phyloP scores from a whole-genome alignment of 2,888 invertebrate species.

The Noctua comes region DNA sequence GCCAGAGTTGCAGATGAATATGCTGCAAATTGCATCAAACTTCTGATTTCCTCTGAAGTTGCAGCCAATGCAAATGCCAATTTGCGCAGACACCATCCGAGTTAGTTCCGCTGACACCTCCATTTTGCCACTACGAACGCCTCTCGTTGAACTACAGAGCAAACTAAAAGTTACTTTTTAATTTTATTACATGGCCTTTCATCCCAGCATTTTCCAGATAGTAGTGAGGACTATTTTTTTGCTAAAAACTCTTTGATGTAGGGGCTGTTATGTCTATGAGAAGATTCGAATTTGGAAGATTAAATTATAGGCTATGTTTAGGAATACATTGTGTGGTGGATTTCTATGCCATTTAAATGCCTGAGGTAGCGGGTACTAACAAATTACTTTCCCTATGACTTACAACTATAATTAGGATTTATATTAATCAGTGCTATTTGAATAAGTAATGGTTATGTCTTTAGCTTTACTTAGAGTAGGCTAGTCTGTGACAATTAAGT shows the following conservation, averaged over 20 bases:
- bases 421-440: not conserved
- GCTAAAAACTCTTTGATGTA: slow-evolving; percentile 1
- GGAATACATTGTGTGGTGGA: not conserved
- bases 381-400: not conserved
- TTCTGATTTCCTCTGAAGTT: slow-evolving; percentile 12
- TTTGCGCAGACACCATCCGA: slow-evolving; percentile 7
- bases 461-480: not conserved
- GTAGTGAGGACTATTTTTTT: not conserved
- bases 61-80: slow-evolving; percentile 24
- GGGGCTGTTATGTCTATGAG: not conserved
- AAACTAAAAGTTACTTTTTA: slow-evolving; percentile 39
- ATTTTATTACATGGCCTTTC: slow-evolving; percentile 18
- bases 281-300: not conserved
- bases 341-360: not conserved
- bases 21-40: slow-evolving; percentile 8
- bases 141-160: slow-evolving; percentile 2
- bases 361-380: not conserved
- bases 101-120: slow-evolving; percentile 30
- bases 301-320: not conserved
- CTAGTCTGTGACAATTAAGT: not conserved
- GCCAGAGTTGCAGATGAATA: slow-evolving; percentile 2
- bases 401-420: not conserved
- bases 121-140: slow-evolving; percentile 16
- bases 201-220: not conserved
- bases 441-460: not conserved